A percentile compares a stretch with the other conserved stretches of the same genome.
Conservation (phyloP, 2,888 invertebrate genomes). For the Drosophila tanythrix region DNA sequence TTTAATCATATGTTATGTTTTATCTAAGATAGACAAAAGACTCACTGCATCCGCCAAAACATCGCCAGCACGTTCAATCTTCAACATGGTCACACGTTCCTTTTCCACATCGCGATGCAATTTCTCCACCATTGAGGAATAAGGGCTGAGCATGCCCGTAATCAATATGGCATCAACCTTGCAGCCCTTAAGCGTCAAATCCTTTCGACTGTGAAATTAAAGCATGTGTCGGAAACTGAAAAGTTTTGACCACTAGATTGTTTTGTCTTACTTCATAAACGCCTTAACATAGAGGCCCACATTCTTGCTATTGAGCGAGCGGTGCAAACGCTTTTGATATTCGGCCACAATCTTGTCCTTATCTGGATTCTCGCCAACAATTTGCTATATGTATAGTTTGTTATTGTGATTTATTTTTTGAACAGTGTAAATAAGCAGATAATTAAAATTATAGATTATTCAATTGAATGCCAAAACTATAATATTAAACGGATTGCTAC, state of each 20-base stretch:
- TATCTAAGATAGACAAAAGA: background rate
- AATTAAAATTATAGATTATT: constrained; percentile 38
- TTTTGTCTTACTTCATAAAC: constrained; percentile 90
- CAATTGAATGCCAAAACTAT: background rate
- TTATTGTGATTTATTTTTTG: constrained; percentile 23
- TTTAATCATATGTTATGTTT: background rate
- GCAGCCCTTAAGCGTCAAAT: constrained; percentile 89
- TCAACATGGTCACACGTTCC: constrained; percentile 92
- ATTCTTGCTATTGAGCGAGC: constrained; percentile 92
- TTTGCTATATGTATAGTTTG: constrained; percentile 85
- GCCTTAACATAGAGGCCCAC: constrained; percentile 92
- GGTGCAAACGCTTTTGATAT: constrained; percentile 91
- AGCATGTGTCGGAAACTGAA: background rate
- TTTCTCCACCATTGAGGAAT: constrained; percentile 92
- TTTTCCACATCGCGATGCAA: constrained; percentile 92
- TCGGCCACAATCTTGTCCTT: constrained; percentile 91
- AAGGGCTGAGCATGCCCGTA: constrained; percentile 92
- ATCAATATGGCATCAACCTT: constrained; percentile 92
- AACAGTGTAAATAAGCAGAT: constrained; percentile 49
- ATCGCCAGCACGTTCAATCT: constrained; percentile 94
- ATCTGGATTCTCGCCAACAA: constrained; percentile 87
- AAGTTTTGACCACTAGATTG: background rate
- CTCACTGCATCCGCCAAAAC: constrained; percentile 93
- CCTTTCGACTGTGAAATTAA: constrained; percentile 88
- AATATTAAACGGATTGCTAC: constrained; percentile 17